Evolutionary conservation across 1,140 invertebrate genomes (phyloP), one percentile per base, ranked within the genome.

Genomic region (Eriosoma lanigerum): DNA sequence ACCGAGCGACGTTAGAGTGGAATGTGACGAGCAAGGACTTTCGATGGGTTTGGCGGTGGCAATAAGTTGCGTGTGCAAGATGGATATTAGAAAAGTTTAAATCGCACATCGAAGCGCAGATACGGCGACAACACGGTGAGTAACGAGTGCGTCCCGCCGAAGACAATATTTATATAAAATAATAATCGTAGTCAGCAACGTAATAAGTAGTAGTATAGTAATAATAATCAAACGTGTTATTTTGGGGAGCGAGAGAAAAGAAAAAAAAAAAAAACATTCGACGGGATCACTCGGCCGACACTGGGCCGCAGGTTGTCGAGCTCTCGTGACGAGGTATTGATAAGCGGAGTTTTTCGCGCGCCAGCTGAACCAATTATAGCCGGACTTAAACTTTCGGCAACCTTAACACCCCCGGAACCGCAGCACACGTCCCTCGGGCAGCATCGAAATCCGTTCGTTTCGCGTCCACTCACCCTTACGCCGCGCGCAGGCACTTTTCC

Each of bases 361-460:
- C 75, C 75, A 78, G 75, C 75, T 78, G 75, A 78, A 78, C 75
- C 75, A 78, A 78, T 78, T 78, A 78, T 46, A 78, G 50, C 50
- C 50, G 75, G 75, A 78, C 75, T 78, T 78, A 78, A 62, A 78
- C 56, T 78, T 78, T 78, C 54, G 44, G 56, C 75, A 62, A 62
- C 75, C 75, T 78, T 29, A 78, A 62, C 75, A 3, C 75, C 73
- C 24, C 17, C 72, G 0, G n/a, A 4, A 15, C 46, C 44, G 15
- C 24, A 8, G 8, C n/a, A 21, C 12, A 48, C 48, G 46, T 72
- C 68, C 68, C 46, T 8, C 68, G 68, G 44, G 66, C 48, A n/a
- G 48, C 12, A n/a, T 46, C 48, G 15, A 72, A 72, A 72, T 72
- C 68, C 68, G 68, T 72, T 72, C 68, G 17, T 50, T 72, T 72